A percentile compares a stretch with the other conserved stretches of the same genome.
phyloP scores from a whole-genome alignment of 2,797 vertebrate genomes.

The Anguilla megastoma region DNA sequence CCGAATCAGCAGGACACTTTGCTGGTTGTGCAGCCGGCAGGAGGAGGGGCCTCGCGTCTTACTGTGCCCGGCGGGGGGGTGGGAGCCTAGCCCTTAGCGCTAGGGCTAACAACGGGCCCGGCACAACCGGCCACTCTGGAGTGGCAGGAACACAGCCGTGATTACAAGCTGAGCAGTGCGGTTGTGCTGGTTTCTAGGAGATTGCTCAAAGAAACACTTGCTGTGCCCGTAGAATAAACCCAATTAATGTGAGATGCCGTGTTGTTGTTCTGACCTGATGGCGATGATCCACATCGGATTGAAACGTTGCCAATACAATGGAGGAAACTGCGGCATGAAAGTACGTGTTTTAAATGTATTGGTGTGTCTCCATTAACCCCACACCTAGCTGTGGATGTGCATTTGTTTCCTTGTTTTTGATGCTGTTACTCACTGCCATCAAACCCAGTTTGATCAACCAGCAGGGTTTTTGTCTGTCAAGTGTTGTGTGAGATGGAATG shows the following conservation, averaged over 20 bases:
- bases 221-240: not conserved
- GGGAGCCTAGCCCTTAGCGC: not conserved
- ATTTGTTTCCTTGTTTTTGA: no score
- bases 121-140: not conserved
- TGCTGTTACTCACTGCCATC: not conserved
- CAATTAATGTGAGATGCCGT: not conserved
- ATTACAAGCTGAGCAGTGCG: not conserved
- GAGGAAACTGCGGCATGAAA: not conserved
- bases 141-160: not conserved
- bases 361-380: not conserved
- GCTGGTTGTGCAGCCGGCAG: conserved; percentile 7
- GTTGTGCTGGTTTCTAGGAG: not conserved
- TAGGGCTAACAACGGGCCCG: not conserved
- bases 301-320: not conserved
- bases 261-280: not conserved
- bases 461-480: not conserved
- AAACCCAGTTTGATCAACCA: not conserved
- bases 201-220: not conserved
- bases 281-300: not conserved
- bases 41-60: conserved; percentile 8
- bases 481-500: not conserved
- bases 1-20: conserved; percentile 36
- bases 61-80: not conserved
- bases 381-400: not conserved
- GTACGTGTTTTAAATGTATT: not conserved